Conservation (phyloP, 2,888 invertebrate genomes). For the Hoplodrina ambigua region DNA sequence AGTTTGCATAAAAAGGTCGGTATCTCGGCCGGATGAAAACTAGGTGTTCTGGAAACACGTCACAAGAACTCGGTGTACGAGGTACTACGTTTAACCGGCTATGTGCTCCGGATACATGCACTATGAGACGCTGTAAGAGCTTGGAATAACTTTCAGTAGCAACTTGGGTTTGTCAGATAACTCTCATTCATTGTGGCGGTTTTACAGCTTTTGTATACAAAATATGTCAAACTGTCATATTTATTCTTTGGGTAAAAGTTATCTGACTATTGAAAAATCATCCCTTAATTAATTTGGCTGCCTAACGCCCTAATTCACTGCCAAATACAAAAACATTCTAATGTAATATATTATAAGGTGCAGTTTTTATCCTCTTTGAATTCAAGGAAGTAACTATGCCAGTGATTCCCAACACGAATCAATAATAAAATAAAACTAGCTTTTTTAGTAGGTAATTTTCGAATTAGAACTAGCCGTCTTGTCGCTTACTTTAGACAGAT, state of each 20-base stretch:
- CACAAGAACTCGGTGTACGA: constrained; percentile 58
- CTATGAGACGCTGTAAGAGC: constrained; percentile 55
- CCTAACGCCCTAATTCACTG: constrained; percentile 16
- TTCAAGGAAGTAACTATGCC: too few species aligned
- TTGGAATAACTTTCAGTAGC: constrained; percentile 37
- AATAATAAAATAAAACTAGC: too few species aligned
- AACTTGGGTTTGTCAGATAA: constrained; percentile 12
- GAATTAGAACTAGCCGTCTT: too few species aligned
- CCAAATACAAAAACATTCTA: constrained; percentile 4
- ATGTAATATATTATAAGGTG: too few species aligned
- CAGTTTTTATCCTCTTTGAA: neutral
- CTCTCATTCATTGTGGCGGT: too few species aligned
- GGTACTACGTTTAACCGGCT: constrained; percentile 53
- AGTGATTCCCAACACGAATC: too few species aligned
- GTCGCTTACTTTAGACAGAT: too few species aligned
- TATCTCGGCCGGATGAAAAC: constrained; percentile 65
- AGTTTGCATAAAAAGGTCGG: constrained; percentile 70
- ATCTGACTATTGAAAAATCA: too few species aligned
- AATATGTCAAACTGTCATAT: too few species aligned
- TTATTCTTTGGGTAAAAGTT: too few species aligned
- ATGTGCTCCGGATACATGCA: constrained; percentile 64
- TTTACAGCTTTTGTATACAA: too few species aligned
- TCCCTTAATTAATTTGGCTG: neutral
- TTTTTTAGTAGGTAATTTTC: too few species aligned
- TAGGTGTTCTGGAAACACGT: constrained; percentile 66